These are phyloP conservation scores for Chrosomus eos DNA, from an alignment of 2,797 vertebrate genomes.

Conservation along the genomic window DNA sequence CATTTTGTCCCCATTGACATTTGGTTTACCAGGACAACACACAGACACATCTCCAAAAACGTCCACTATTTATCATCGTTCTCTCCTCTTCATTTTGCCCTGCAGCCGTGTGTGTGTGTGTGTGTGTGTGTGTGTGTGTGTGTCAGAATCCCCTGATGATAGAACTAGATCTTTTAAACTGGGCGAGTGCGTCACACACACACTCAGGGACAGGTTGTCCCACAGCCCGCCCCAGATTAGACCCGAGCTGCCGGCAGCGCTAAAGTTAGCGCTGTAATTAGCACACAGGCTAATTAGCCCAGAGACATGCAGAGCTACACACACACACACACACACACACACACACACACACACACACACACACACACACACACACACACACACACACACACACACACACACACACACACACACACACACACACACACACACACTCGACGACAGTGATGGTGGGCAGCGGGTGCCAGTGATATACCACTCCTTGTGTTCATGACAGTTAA, in stretches of 20 bases:
- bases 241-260: constrained; percentile 66
- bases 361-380: constrained; percentile 67
- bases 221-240: constrained; percentile 36
- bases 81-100: background rate
- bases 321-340: constrained; percentile 69
- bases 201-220: constrained; percentile 49
- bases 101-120: constrained; percentile 30
- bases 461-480: background rate
- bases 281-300: constrained; percentile 80
- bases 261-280: constrained; percentile 84
- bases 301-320: constrained; percentile 67
- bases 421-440: constrained; percentile 67
- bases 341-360: constrained; percentile 69
- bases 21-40: background rate
- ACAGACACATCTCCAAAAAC: background rate
- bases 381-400: constrained; percentile 65
- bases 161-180: constrained; percentile 62
- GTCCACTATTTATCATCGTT: background rate
- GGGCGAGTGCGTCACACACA: constrained; percentile 48
- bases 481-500: background rate
- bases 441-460: background rate
- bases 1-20: background rate
- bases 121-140: too few species aligned
- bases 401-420: constrained; percentile 68
- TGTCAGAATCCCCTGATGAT: constrained; percentile 44